A percentile compares a stretch with the other conserved stretches of the same genome.
These are phyloP conservation scores for Lasiurus cinereus DNA, from an alignment of 2,113 vertebrate genomes.

Conservation along the genomic window DNA sequence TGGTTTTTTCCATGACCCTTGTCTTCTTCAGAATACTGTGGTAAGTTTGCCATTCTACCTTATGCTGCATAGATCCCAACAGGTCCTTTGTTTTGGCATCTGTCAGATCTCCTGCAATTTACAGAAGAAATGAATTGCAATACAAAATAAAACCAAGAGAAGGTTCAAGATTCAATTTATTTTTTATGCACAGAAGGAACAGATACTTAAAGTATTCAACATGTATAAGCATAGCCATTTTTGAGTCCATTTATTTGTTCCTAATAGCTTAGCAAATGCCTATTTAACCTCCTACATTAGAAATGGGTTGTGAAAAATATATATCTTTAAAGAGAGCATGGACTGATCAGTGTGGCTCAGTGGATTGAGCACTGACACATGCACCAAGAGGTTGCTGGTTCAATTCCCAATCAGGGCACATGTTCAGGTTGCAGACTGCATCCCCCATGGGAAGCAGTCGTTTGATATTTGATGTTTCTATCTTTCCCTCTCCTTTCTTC, in stretches of 20 bases:
- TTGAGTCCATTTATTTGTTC: neutral
- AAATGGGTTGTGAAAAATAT: neutral
- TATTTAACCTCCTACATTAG: conserved; percentile 23
- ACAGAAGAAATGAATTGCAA: conserved; percentile 53
- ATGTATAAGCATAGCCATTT: neutral
- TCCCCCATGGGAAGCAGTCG: too few species aligned
- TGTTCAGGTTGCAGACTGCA: too few species aligned
- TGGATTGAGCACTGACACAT: too few species aligned
- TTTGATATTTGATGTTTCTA: too few species aligned
- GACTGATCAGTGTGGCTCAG: neutral
- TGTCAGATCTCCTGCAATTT: conserved; percentile 94
- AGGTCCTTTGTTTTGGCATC: conserved; percentile 95
- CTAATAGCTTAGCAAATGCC: conserved; percentile 25
- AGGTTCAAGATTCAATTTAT: neutral
- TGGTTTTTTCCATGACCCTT: conserved; percentile 94
- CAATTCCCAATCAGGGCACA: too few species aligned
- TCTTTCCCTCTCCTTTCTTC: too few species aligned
- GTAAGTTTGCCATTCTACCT: conserved; percentile 97
- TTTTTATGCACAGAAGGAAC: neutral
- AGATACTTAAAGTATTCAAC: conserved; percentile 39
- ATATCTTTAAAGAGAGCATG: conserved; percentile 4
- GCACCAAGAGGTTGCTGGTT: too few species aligned
- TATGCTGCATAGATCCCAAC: conserved; percentile 94
- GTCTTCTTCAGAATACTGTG: conserved; percentile 94
- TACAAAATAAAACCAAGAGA: conserved; percentile 55